Base-by-base conservation (phyloP, 2,113 vertebrate genomes). In the Arenaria interpres region DNA sequence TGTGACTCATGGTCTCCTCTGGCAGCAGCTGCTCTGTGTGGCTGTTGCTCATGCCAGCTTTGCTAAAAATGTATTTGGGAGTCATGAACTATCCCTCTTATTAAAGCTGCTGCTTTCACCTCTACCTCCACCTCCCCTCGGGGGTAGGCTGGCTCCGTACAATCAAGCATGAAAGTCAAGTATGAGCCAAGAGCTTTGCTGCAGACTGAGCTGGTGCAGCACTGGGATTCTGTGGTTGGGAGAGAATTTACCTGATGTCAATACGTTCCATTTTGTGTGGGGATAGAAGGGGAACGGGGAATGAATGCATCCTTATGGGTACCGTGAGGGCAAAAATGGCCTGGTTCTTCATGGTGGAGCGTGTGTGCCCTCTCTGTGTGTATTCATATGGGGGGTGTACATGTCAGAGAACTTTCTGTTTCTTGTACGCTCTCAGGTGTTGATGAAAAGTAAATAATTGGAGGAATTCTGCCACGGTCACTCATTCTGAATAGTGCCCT, bases 251-350 rank as follows among this genome's bases (percentile, higher is more conserved):
- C 50, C 41, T 84, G 73, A 7, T 94, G 72, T 94, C 95, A 94
- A 91, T 95, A 45, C 10, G 2, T 89, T 74, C 89, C 64, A 87
- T 96, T 97, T 67, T 96, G 72, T 71, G 64, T 6, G 0, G 1
- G 63, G 72, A 21, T 66, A 35, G 79, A 91, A 88, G 83, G 39
- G 63, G 67, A 88, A 20, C 0, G 2, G 63, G 83, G 87, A 93
- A 93, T 96, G 95, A 97, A 96, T 94, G 80, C 68, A 84, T 96
- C 91, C 84, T 94, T 97, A 63, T 95, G 89, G 93, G 25, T 59
- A n/a, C 60, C 0, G 4, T 4, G 37, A 57, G 93, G 51, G 82
- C 14, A 78, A 54, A 94, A 81, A 24, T 4, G 46, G 46, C 73
- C 89, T 91, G 76, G 80, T 74, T 89, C 95, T 91, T 94, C 20